Evolutionary conservation across 2,113 vertebrate genomes (phyloP).

Genomic region (Cynocephalus volans): DNA sequence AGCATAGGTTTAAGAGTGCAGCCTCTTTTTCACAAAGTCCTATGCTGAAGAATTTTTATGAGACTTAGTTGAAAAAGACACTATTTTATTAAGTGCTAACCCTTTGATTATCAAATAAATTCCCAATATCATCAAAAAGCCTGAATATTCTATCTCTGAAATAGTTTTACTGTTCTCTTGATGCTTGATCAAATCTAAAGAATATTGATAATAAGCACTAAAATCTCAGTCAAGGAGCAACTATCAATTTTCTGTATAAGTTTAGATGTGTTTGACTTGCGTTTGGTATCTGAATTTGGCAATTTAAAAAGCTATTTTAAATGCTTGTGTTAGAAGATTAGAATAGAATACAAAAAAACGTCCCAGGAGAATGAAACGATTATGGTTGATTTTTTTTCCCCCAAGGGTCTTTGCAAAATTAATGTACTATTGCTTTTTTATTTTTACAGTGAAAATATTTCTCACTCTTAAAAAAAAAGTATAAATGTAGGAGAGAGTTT

Average conservation of each 20-base stretch:
- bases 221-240: neutral
- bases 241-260: slow-evolving; percentile 12
- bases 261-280: slow-evolving; percentile 27
- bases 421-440: neutral
- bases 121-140: neutral
- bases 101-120: slow-evolving; percentile 45
- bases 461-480: slow-evolving; percentile 18
- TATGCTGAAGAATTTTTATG: neutral
- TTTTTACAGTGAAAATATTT: slow-evolving; percentile 45
- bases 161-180: neutral
- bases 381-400: neutral
- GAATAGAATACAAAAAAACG: slow-evolving; percentile 38
- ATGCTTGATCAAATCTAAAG: neutral
- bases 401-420: neutral
- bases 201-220: slow-evolving; percentile 3
- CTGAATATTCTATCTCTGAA: neutral
- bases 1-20: slow-evolving; percentile 14
- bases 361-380: neutral
- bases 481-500: neutral
- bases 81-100: neutral
- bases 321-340: neutral
- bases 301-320: slow-evolving; percentile 52
- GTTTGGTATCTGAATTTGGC: neutral
- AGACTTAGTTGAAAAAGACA: slow-evolving; percentile 47
- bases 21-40: neutral